These are phyloP conservation scores for Hesperophylax magnus DNA, from an alignment of 1,140 invertebrate genomes.

Conservation along the genomic window DNA sequence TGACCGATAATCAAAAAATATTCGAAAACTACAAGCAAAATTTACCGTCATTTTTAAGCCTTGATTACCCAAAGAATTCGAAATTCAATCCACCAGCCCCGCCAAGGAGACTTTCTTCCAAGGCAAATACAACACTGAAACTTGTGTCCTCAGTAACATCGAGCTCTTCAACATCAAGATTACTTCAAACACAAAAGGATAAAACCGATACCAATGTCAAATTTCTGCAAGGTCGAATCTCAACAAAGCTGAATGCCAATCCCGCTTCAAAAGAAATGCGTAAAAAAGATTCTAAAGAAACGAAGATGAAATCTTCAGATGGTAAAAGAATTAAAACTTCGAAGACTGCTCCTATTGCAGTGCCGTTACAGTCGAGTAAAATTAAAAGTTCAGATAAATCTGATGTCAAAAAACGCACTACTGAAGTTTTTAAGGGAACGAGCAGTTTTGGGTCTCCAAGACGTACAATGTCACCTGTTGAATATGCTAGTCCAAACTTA, in stretches of 20 bases:
- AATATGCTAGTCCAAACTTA: slow-evolving; percentile 62
- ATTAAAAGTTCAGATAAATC: slow-evolving; percentile 53
- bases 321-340: slow-evolving; percentile 60
- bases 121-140: slow-evolving; percentile 78
- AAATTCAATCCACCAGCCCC: slow-evolving; percentile 74
- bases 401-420: slow-evolving; percentile 57
- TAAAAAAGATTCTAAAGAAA: slow-evolving; percentile 58
- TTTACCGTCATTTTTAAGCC: slow-evolving; percentile 67
- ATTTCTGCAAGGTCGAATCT: slow-evolving; percentile 73
- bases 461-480: slow-evolving; percentile 65
- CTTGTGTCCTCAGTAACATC: slow-evolving; percentile 73
- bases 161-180: slow-evolving; percentile 56
- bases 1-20: slow-evolving; percentile 56
- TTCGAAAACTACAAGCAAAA: slow-evolving; percentile 67
- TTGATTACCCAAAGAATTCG: slow-evolving; percentile 56
- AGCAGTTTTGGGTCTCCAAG: slow-evolving; percentile 68
- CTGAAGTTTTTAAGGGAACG: slow-evolving; percentile 59
- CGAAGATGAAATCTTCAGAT: slow-evolving; percentile 55
- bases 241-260: slow-evolving; percentile 70
- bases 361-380: slow-evolving; percentile 64
- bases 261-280: slow-evolving; percentile 67
- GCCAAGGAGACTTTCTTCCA: slow-evolving; percentile 80
- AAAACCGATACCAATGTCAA: slow-evolving; percentile 69
- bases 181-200: slow-evolving; percentile 56
- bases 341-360: slow-evolving; percentile 63